A percentile compares a stretch with the other conserved stretches of the same genome.
Conservation (phyloP, 2,888 invertebrate species). For the Rhingia rostrata region DNA sequence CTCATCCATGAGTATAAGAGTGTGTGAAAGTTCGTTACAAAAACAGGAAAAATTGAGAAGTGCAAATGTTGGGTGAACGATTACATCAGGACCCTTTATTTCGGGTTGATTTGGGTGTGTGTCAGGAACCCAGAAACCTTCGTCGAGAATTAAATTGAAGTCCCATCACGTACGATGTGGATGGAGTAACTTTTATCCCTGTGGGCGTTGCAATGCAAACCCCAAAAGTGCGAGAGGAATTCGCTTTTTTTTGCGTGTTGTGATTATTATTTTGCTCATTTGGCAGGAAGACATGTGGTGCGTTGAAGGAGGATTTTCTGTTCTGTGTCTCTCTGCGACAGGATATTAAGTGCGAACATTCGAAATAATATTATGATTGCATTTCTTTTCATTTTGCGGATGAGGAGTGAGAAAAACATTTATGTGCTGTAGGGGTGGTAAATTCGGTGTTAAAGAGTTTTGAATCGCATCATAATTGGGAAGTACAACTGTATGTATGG, state of each 20-base stretch:
- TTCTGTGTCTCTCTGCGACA: conserved; percentile 43
- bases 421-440: background rate
- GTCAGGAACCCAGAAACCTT: conserved; percentile 52
- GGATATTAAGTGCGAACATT: conserved; percentile 72
- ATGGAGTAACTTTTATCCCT: conserved; percentile 56
- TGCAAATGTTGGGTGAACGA: conserved; percentile 63
- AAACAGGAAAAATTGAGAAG: conserved; percentile 63
- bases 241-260: conserved; percentile 40
- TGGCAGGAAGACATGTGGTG: conserved; percentile 65
- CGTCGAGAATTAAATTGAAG: conserved; percentile 64
- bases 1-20: conserved; percentile 55
- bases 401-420: background rate
- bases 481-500: no score
- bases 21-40: conserved; percentile 56
- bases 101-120: conserved; percentile 52
- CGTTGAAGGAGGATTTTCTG: conserved; percentile 32
- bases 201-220: conserved; percentile 67
- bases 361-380: conserved; percentile 73
- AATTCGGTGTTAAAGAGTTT: background rate
- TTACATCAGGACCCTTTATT: conserved; percentile 43
- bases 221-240: conserved; percentile 64
- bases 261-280: conserved; percentile 63
- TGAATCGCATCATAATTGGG: no score
- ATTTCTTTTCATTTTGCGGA: conserved; percentile 37
- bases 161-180: conserved; percentile 66